phyloP scores from a whole-genome alignment of 1,140 invertebrate species.

The Luehdorfia chinensis region DNA sequence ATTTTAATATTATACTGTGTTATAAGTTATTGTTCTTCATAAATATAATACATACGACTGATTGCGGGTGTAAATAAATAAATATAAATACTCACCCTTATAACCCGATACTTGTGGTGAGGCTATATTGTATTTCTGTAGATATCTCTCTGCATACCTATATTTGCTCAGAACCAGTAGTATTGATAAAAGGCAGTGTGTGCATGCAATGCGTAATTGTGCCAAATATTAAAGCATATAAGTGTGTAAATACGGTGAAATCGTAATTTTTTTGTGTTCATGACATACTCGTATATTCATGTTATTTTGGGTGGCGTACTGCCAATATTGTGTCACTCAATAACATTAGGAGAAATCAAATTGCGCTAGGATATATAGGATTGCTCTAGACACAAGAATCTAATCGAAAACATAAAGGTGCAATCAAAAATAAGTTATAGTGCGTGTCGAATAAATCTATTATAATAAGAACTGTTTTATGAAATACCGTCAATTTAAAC shows the following conservation, averaged over 20 bases:
- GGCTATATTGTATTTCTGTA: slow-evolving; percentile 60
- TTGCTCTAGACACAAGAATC: background rate
- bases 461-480: slow-evolving; percentile 16
- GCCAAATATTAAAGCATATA: slow-evolving; percentile 60
- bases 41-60: slow-evolving; percentile 69
- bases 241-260: slow-evolving; percentile 50
- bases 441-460: slow-evolving; percentile 9
- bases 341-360: background rate
- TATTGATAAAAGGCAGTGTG: slow-evolving; percentile 37
- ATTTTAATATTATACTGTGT: slow-evolving; percentile 28
- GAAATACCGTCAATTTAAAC: slow-evolving; percentile 17
- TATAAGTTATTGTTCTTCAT: slow-evolving; percentile 58
- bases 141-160: slow-evolving; percentile 70
- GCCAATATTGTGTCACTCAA: slow-evolving; percentile 37
- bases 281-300: slow-evolving; percentile 25
- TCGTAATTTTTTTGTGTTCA: slow-evolving; percentile 29
- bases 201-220: slow-evolving; percentile 62
- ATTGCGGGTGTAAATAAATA: slow-evolving; percentile 73
- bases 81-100: slow-evolving; percentile 65
- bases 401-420: background rate
- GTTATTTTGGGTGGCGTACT: slow-evolving; percentile 39
- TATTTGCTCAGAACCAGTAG: slow-evolving; percentile 72
- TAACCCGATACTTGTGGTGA: slow-evolving; percentile 50
- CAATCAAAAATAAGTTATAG: background rate
- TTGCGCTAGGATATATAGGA: background rate